phyloP scores from a whole-genome alignment of 2,113 vertebrate species.

The Eolophus roseicapilla region DNA sequence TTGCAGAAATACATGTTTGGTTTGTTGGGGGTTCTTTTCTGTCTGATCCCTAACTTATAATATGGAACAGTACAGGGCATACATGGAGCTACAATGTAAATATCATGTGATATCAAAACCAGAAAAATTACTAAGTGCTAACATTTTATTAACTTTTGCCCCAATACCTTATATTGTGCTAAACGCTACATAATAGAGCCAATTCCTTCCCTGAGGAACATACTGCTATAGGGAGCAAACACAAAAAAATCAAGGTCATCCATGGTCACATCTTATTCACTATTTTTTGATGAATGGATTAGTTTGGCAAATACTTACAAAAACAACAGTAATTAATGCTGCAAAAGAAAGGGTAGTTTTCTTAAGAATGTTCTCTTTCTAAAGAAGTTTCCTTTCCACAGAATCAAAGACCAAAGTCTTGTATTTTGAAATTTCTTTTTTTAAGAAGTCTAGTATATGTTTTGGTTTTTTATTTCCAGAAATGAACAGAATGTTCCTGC shows the following conservation, averaged over 20 bases:
- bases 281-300: neutral
- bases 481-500: neutral
- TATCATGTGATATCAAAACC: neutral
- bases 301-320: neutral
- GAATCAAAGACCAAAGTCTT: neutral
- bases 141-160: neutral
- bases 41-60: neutral
- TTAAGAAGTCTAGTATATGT: neutral
- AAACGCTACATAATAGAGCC: neutral
- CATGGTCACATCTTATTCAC: rapidly evolving
- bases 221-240: neutral
- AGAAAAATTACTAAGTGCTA: neutral
- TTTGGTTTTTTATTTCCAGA: neutral
- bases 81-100: neutral
- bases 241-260: neutral
- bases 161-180: neutral
- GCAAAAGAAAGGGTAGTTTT: neutral
- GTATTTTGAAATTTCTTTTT: neutral
- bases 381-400: neutral
- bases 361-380: neutral
- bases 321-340: neutral
- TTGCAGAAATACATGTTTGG: neutral
- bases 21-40: neutral
- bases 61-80: neutral
- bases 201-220: neutral